These are phyloP conservation scores for Oxytorus armatus DNA, from an alignment of 2,888 invertebrate species.

Conservation along the genomic window DNA sequence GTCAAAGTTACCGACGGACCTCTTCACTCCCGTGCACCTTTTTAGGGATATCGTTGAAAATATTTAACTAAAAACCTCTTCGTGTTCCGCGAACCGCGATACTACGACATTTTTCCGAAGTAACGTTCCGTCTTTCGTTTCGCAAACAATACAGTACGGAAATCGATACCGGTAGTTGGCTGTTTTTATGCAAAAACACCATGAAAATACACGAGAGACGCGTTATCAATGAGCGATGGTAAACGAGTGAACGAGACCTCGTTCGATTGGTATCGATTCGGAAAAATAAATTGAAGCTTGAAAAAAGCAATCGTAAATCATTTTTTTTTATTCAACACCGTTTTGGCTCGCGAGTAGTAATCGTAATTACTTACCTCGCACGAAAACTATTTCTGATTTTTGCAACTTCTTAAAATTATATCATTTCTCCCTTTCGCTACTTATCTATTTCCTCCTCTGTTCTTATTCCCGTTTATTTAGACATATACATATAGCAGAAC, in stretches of 20 bases:
- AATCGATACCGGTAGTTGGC: not conserved
- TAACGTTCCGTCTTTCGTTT: not conserved
- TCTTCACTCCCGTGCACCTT: no score
- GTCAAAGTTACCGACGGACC: not conserved
- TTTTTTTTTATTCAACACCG: no score
- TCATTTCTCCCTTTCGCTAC: not conserved
- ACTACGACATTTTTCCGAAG: no score
- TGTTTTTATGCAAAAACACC: not conserved
- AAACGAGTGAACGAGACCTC: no score
- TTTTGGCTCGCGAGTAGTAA: no score
- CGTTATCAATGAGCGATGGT: not conserved
- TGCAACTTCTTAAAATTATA: not conserved
- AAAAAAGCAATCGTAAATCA: no score
- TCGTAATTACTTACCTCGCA: no score
- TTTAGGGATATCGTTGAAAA: no score
- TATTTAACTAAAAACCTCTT: no score
- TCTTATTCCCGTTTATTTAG: slow-evolving; percentile 24
- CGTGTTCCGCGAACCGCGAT: no score
- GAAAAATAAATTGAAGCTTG: not conserved
- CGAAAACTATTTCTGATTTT: no score
- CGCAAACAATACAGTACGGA: not conserved
- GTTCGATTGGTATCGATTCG: not conserved
- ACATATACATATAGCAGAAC: not conserved
- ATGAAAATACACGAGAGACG: slow-evolving; percentile 8
- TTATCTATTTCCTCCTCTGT: not conserved